Evolutionary conservation across 2,113 vertebrate species (phyloP).

Genomic region (Plecotus auritus): DNA sequence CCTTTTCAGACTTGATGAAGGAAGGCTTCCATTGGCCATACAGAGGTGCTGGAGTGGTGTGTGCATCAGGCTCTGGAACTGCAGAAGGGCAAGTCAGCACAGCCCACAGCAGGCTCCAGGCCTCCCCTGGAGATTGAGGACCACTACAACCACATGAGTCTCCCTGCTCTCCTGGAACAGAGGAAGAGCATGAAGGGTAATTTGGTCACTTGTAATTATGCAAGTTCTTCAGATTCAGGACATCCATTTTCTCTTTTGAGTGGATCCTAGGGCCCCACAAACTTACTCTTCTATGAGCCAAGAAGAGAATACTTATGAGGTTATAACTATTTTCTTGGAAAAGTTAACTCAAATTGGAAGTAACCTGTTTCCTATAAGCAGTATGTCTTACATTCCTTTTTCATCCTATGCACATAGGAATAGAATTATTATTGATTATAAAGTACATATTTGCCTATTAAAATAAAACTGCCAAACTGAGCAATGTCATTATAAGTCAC

Average conservation of each 20-base stretch:
- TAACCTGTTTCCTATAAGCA: background rate
- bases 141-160: background rate
- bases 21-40: background rate
- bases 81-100: background rate
- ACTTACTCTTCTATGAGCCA: background rate
- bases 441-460: constrained; percentile 27
- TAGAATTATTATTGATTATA: constrained; percentile 31
- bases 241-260: constrained; percentile 3
- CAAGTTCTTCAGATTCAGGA: background rate
- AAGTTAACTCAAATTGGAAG: background rate
- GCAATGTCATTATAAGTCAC: background rate
- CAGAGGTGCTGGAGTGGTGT: background rate
- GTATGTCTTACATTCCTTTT: background rate
- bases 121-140: background rate
- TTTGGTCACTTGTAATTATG: background rate
- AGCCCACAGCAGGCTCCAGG: no score
- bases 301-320: background rate
- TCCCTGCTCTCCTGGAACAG: background rate
- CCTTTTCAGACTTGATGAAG: background rate
- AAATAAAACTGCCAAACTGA: constrained; percentile 30
- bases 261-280: background rate
- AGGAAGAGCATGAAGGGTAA: background rate
- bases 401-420: background rate
- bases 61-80: background rate
- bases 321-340: background rate